Evolutionary conservation across 2,888 invertebrate species (phyloP).

Genomic region (Spisula subtruncata): DNA sequence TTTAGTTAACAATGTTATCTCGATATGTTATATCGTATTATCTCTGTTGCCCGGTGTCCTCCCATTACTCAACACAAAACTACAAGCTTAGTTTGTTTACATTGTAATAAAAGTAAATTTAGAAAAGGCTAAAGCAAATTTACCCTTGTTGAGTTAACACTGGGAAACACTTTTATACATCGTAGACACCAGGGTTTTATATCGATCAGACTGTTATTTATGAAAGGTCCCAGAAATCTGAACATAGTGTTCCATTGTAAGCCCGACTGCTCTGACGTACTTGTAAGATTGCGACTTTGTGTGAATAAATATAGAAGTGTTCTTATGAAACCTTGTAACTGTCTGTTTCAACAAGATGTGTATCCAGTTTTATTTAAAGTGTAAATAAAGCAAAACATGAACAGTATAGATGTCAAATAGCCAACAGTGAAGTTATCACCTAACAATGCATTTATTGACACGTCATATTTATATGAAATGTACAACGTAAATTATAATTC

Average conservation of each 20-base stretch:
- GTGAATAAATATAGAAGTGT: background rate
- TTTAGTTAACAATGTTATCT: background rate
- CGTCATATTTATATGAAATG: no score
- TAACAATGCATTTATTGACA: no score
- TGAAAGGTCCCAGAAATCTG: background rate
- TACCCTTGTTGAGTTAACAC: background rate
- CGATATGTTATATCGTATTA: background rate
- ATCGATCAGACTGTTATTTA: background rate
- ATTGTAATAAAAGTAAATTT: background rate
- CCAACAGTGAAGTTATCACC: background rate
- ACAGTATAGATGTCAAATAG: background rate
- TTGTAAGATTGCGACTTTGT: background rate
- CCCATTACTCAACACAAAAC: constrained; percentile 36
- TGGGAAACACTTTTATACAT: background rate
- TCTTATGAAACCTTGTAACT: background rate
- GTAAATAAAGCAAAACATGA: background rate
- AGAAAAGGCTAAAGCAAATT: background rate
- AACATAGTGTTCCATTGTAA: background rate
- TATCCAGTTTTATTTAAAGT: background rate
- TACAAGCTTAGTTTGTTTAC: constrained; percentile 1
- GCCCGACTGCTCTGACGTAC: background rate
- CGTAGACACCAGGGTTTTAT: background rate
- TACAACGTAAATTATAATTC: no score
- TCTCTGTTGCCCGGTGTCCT: constrained; percentile 32
- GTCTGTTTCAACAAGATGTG: background rate